These are phyloP conservation scores for Carlito syrichta DNA, from an alignment of 2,113 vertebrate genomes.

Conservation along the genomic window DNA sequence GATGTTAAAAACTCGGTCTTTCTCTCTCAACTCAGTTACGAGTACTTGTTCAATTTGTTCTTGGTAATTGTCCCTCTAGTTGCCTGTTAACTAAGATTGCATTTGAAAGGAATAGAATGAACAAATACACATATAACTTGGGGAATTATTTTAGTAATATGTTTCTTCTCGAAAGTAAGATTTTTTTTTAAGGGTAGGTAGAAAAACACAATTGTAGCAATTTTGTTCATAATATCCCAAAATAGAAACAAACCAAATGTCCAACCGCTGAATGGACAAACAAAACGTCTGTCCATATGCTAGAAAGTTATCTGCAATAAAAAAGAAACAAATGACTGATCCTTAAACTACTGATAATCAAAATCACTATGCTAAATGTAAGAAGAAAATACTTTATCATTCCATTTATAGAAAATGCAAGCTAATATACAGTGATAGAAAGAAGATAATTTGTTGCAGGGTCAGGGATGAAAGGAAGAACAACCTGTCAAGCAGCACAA, in stretches of 20 bases:
- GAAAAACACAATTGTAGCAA: background rate
- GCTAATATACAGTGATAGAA: background rate
- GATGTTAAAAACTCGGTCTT: constrained; percentile 21
- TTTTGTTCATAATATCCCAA: background rate
- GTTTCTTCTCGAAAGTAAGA: constrained; percentile 10
- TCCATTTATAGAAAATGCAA: constrained; percentile 15
- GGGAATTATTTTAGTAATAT: background rate
- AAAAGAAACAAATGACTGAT: background rate
- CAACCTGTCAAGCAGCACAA: background rate
- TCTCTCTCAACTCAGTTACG: background rate
- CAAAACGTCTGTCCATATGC: background rate
- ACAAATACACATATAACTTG: background rate
- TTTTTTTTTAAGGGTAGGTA: background rate
- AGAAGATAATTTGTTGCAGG: background rate
- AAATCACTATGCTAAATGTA: background rate
- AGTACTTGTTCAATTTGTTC: background rate
- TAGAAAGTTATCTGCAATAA: background rate
- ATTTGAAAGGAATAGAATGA: background rate
- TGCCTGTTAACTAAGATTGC: background rate
- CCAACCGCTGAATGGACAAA: background rate
- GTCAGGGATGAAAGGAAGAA: background rate
- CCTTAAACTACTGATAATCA: background rate
- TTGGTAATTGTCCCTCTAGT: background rate
- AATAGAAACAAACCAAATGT: background rate
- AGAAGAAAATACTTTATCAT: background rate